Conservation (phyloP, 2,888 invertebrate species). For the Trissoscelio sp. region DNA sequence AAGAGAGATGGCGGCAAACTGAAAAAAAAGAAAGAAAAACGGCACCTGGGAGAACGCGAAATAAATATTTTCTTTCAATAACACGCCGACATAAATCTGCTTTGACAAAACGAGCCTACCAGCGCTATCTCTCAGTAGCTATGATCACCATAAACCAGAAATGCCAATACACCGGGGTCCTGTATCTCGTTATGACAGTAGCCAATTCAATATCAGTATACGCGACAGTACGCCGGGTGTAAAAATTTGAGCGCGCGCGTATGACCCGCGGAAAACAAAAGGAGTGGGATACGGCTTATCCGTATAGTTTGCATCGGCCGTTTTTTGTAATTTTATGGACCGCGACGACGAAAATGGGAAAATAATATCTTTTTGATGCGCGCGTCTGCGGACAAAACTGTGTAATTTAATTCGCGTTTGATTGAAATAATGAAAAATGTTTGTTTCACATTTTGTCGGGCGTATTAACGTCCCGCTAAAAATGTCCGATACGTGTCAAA, state of each 20-base stretch:
- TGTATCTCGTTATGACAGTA: constrained; percentile 62
- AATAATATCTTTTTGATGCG: constrained; percentile 29
- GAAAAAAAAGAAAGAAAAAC: not conserved
- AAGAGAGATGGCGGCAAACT: not conserved
- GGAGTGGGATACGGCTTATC: constrained; percentile 15
- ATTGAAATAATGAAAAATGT: constrained; percentile 20
- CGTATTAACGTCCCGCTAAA: not conserved
- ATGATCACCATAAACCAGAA: constrained; percentile 67
- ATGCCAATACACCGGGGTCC: constrained; percentile 37
- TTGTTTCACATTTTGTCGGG: not conserved
- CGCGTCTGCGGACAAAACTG: not conserved
- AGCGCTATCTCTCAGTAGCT: constrained; percentile 43
- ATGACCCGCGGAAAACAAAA: constrained; percentile 41
- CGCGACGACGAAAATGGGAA: not conserved
- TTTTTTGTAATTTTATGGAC: constrained; percentile 46
- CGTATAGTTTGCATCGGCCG: constrained; percentile 19
- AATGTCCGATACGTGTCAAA: constrained; percentile 9
- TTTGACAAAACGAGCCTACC: constrained; percentile 63
- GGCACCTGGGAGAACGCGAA: constrained; percentile 18
- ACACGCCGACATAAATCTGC: constrained; percentile 56
- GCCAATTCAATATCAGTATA: constrained; percentile 63
- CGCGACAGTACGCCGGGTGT: constrained; percentile 25
- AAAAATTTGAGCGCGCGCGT: constrained; percentile 44
- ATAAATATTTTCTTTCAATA: constrained; percentile 68
- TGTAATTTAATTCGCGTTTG: constrained; percentile 14